Percentiles rank a stretch among this genome's conserved stretches.
Conservation (phyloP, 2,113 vertebrate genomes). For the Arenaria interpres region DNA sequence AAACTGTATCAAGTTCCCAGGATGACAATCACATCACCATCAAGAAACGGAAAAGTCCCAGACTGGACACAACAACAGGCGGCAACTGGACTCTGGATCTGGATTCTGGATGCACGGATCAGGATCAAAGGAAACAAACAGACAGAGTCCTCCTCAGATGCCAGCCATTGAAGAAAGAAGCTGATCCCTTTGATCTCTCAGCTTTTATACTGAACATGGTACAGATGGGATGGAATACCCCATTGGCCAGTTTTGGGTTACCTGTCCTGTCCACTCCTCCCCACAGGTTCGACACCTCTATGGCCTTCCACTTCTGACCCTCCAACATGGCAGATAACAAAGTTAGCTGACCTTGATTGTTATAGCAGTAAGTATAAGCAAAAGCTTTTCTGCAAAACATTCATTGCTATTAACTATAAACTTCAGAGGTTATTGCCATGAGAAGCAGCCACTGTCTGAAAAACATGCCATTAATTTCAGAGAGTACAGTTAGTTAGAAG, state of each 20-base stretch:
- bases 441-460: neutral
- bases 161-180: neutral
- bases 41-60: neutral
- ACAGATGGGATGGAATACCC: neutral
- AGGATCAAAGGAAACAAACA: neutral
- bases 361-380: neutral
- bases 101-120: neutral
- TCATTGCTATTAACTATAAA: neutral
- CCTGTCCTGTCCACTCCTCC: neutral
- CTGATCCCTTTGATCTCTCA: neutral
- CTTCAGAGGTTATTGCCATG: neutral
- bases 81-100: neutral
- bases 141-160: neutral
- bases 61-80: neutral
- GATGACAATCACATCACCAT: neutral
- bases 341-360: neutral
- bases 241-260: neutral
- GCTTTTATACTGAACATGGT: neutral
- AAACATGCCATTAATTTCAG: neutral
- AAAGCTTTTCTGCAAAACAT: neutral
- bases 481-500: neutral
- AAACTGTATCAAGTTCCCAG: neutral
- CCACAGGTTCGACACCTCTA: neutral
- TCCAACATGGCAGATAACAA: neutral
- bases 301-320: neutral